Conservation (phyloP, 2,888 invertebrate species). For the Clanis bilineata region DNA sequence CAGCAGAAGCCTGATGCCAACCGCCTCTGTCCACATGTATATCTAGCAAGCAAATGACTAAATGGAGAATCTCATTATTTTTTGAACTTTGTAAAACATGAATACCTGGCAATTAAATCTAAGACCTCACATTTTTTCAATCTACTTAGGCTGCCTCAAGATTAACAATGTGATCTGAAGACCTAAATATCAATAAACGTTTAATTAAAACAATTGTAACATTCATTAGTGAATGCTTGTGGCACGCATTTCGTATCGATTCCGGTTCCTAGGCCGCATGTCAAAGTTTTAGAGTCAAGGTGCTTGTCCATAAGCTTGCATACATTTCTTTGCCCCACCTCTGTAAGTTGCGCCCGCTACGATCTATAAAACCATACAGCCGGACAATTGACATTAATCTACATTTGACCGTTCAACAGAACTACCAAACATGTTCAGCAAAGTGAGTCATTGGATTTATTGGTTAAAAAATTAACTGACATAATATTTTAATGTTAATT, state of each 20-base stretch:
- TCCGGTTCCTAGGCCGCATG: constrained; percentile 28
- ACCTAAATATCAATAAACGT: neutral
- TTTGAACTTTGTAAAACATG: no score
- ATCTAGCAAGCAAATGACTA: no score
- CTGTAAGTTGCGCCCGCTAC: constrained; percentile 19
- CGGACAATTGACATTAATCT: constrained; percentile 32
- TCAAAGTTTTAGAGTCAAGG: constrained; percentile 44
- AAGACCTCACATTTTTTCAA: no score
- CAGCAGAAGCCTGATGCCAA: no score
- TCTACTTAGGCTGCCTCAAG: no score
- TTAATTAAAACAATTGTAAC: neutral
- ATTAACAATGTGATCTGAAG: no score
- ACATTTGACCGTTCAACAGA: constrained; percentile 22
- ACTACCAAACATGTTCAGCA: constrained; percentile 43
- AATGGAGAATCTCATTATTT: no score
- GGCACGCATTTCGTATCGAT: constrained; percentile 8
- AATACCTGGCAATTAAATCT: no score
- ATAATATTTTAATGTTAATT: neutral
- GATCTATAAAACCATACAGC: constrained; percentile 41
- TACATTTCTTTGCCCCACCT: constrained; percentile 38
- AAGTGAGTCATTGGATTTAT: constrained; percentile 47
- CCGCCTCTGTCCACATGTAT: no score
- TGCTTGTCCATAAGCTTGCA: constrained; percentile 12
- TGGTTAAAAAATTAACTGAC: neutral
- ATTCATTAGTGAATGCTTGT: neutral